Evolutionary conservation across 2,888 invertebrate species (phyloP), one percentile per base, ranked within the genome.

Genomic region (Psylliodes chrysocephalus): DNA sequence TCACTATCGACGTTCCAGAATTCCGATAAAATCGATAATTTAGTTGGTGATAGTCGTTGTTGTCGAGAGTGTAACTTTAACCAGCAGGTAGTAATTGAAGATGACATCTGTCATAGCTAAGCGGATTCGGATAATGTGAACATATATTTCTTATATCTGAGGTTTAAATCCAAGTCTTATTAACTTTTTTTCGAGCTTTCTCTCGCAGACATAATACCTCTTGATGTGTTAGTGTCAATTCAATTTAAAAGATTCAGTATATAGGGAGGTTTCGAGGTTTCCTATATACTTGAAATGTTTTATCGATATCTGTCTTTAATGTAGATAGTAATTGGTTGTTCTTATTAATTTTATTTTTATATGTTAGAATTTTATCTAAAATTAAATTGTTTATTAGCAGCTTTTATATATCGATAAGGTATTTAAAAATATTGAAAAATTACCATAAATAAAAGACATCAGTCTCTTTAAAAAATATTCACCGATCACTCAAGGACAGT

Each of bases 41-140:
- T 22, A 46, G 46, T 12, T 25, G 46, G 22, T 25, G 46, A 46
- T 46, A 46, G 46, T 46, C n/a, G 25, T 22, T 19, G 46, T 62
- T 56, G 53, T 52, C 51, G 40, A 46, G 57, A 46, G 52, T 54
- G 52, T 55, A 53, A 64, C 49, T 55, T 56, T 64, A 55, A 57
- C 56, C 64, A 64, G 64, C 64, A 64, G 64, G 64, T 60, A 64
- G 52, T 64, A 64, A 64, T 64, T 64, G 64, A 56, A 53, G 59
- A 56, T 52, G 64, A 60, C 64, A 55, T 64, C 64, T 64, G 64
- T 64, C 64, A 60, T 40, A 60, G 44, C 46, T 64, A 64, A 64
- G 60, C 60, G 60, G 64, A 64, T 64, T 60, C 53, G 19, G 52
- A 52, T 64, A 60, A 64, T 56, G 46, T 60, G 52, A 60, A 52